phyloP scores from a whole-genome alignment of 1,140 invertebrate genomes.

The Eueides isabella region DNA sequence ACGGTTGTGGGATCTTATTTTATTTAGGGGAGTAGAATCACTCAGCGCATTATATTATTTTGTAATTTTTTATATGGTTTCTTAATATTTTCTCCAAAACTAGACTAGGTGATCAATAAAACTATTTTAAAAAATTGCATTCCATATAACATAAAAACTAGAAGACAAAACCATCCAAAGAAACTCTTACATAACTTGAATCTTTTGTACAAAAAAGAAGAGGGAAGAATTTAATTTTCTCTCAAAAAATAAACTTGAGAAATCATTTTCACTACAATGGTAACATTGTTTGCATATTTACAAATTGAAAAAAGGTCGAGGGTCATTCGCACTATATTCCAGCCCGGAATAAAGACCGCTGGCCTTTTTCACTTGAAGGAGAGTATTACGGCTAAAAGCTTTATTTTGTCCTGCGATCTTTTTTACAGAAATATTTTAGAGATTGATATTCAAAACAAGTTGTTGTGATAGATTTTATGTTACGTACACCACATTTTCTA shows the following conservation, averaged over 20 bases:
- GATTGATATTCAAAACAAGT: not conserved
- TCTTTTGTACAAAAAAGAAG: not conserved
- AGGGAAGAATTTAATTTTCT: not conserved
- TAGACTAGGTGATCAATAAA: too few species aligned
- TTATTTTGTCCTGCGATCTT: conserved; percentile 17
- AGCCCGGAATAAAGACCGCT: conserved; percentile 32
- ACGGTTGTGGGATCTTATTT: too few species aligned
- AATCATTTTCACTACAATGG: not conserved
- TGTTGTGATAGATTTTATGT: not conserved
- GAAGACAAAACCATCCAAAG: not conserved
- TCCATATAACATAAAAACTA: too few species aligned
- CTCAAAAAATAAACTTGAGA: not conserved
- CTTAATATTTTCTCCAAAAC: too few species aligned
- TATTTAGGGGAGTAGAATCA: too few species aligned
- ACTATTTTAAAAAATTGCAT: too few species aligned
- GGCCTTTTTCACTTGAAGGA: conserved; percentile 25
- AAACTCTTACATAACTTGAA: not conserved
- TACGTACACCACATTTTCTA: too few species aligned
- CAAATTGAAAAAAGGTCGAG: conserved; percentile 39
- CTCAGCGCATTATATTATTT: too few species aligned
- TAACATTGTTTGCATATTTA: conserved; percentile 29
- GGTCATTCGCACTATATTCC: conserved; percentile 27
- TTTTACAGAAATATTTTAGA: not conserved
- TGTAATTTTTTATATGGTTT: too few species aligned
- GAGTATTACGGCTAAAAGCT: conserved; percentile 30